These are phyloP conservation scores for Uropsilus gracilis DNA, from an alignment of 2,113 vertebrate genomes.

Conservation along the genomic window DNA sequence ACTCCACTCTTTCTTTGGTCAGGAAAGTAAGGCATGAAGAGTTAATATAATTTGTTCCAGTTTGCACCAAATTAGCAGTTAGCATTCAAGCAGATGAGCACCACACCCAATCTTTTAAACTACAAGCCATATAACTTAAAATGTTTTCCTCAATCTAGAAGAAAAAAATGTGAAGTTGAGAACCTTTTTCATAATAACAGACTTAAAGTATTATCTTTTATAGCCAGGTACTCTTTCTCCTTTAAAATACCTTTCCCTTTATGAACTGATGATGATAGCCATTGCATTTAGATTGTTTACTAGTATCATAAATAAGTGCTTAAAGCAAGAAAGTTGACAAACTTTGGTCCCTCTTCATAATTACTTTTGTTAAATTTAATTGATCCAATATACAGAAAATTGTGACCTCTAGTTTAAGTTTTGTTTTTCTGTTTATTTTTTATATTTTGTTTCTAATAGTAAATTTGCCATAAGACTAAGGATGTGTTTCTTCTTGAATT, in stretches of 20 bases:
- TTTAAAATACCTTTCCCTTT: constrained; percentile 13
- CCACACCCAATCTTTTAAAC: not conserved
- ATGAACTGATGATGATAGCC: not conserved
- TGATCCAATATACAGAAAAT: not conserved
- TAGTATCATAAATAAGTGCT: not conserved
- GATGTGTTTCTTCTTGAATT: not conserved
- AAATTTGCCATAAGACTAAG: not conserved
- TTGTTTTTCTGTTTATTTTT: not conserved
- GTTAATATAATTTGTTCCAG: not conserved
- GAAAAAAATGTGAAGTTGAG: not conserved
- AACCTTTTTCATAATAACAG: not conserved
- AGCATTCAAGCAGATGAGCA: not conserved
- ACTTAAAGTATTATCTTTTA: not conserved
- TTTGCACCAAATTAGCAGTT: not conserved
- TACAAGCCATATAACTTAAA: not conserved
- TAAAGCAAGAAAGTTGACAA: not conserved
- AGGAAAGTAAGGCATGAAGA: not conserved
- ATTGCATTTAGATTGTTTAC: not conserved
- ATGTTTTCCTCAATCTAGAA: not conserved
- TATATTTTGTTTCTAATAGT: not conserved
- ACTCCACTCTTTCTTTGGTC: not conserved
- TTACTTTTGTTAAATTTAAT: constrained; percentile 36
- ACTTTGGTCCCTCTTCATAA: not conserved
- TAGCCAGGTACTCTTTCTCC: not conserved
- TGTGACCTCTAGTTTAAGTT: not conserved